Evolutionary conservation across 2,888 invertebrate genomes (phyloP), one percentile per base, ranked within the genome.

Genomic region (Napeogenes sylphis): DNA sequence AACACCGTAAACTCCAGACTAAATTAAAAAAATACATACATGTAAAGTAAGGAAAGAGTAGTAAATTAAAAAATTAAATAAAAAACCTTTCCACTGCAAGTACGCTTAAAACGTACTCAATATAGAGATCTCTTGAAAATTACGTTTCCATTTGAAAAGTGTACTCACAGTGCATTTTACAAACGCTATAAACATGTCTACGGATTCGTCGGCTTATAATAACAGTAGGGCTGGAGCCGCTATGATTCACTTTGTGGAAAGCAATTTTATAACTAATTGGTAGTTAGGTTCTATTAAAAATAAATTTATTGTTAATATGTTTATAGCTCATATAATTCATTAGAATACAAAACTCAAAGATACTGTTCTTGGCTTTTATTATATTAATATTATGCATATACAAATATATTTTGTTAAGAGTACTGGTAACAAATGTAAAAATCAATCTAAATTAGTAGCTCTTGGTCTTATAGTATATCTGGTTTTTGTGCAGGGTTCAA

Each of bases 61-160:
- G 53, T 56, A 45, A 53, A 56, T 54, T 56, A 62, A 62, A 61
- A 61, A 55, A 53, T 38, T 55, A 51, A 30, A 51, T 30, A 47
- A 30, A 47, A 51, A 51, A 21, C 51, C 51, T 30, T 51, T 51
- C 30, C 51, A 30, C 56, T 12, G 45, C 35, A 47, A 56, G 58
- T 47, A 56, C 62, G 30, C 45, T 61, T 45, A 58, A 42, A 45
- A 65, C 46, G 47, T 63, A 59, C 65, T 65, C 62, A 62, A 62
- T 62, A 62, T 54, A 46, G 54, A 54, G 62, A 63, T 60, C 60
- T 57, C 59, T 63, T 59, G 57, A 59, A 65, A 60, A 60, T 65
- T 65, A 63, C 62, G 60, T 65, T 62, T 59, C 47, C 60, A 65
- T 63, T 65, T 65, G 62, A 65, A 60, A 65, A 63, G 60, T 57